These are phyloP conservation scores for Cavia porcellus DNA, from an alignment of 2,113 vertebrate genomes.

Conservation along the genomic window DNA sequence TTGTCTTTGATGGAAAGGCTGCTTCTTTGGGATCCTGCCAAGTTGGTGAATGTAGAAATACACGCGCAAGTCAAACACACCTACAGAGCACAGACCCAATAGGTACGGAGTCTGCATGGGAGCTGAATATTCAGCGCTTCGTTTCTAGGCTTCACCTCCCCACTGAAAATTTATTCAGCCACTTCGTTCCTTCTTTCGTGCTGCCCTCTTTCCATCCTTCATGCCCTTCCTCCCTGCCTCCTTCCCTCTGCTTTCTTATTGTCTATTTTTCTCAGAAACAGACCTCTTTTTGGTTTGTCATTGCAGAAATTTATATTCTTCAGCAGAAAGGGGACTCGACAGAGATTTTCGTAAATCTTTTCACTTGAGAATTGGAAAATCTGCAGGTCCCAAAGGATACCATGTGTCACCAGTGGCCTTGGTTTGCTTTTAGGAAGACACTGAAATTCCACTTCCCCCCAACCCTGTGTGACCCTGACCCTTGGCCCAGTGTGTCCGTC, in stretches of 20 bases:
- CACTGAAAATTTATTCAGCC: neutral
- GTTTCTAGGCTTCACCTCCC: slow-evolving; percentile 8
- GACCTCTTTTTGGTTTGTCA: neutral
- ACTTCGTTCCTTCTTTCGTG: neutral
- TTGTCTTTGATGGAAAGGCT: slow-evolving; percentile 63
- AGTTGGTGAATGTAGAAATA: slow-evolving; percentile 32
- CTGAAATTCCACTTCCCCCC: neutral
- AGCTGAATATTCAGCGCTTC: neutral
- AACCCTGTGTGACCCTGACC: neutral
- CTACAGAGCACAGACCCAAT: neutral
- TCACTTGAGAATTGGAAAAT: neutral
- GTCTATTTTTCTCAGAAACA: slow-evolving; percentile 30
- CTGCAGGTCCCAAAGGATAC: neutral
- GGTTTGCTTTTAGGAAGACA: neutral
- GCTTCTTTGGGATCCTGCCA: slow-evolving; percentile 56
- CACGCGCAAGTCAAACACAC: slow-evolving; percentile 16
- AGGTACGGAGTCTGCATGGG: neutral
- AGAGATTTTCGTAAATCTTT: neutral
- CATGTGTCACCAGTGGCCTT: too few species aligned
- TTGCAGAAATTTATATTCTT: neutral
- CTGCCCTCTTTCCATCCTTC: neutral
- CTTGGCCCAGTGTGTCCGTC: neutral
- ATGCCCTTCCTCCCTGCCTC: neutral
- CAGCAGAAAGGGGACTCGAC: neutral
- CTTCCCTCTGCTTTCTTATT: neutral